Evolutionary conservation across 2,888 invertebrate species (phyloP), one percentile per base, ranked within the genome.

Genomic region (Priapulus caudatus): DNA sequence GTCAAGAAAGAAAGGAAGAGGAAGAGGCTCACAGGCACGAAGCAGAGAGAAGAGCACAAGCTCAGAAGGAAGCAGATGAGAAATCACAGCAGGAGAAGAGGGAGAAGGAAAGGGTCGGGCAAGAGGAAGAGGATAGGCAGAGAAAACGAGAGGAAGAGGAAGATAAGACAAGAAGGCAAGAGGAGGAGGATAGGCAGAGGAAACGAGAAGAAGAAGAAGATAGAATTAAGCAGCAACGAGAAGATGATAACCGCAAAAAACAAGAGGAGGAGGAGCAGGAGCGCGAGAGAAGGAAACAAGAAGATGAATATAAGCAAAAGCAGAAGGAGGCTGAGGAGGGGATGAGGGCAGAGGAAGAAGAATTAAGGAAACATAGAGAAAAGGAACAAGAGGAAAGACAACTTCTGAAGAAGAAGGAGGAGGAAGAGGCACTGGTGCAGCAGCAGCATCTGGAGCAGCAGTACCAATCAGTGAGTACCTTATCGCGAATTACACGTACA

Each of bases 381-480:
- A n/a, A n/a, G n/a, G n/a, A n/a, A n/a, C n/a, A n/a, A n/a, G n/a
- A n/a, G n/a, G n/a, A n/a, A n/a, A n/a, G n/a, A n/a, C n/a, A n/a
- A n/a, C n/a, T n/a, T n/a, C n/a, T n/a, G n/a, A n/a, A n/a, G n/a
- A n/a, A n/a, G n/a, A n/a, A n/a, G n/a, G n/a, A n/a, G n/a, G n/a
- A n/a, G n/a, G n/a, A n/a, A n/a, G n/a, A n/a, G n/a, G n/a, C n/a
- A n/a, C n/a, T n/a, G n/a, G n/a, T n/a, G n/a, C n/a, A n/a, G n/a
- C n/a, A n/a, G n/a, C n/a, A n/a, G n/a, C n/a, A n/a, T n/a, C n/a
- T n/a, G n/a, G n/a, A n/a, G n/a, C n/a, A n/a, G n/a, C n/a, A 64
- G 62, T 59, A 66, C 66, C 66, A 44, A 66, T 56, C 52, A 66
- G 52, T 56, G 62, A 56, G 48, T 57, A 60, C 1, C 65, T 65